phyloP scores from a whole-genome alignment of 2,888 invertebrate species.

The Ochropacha duplaris region DNA sequence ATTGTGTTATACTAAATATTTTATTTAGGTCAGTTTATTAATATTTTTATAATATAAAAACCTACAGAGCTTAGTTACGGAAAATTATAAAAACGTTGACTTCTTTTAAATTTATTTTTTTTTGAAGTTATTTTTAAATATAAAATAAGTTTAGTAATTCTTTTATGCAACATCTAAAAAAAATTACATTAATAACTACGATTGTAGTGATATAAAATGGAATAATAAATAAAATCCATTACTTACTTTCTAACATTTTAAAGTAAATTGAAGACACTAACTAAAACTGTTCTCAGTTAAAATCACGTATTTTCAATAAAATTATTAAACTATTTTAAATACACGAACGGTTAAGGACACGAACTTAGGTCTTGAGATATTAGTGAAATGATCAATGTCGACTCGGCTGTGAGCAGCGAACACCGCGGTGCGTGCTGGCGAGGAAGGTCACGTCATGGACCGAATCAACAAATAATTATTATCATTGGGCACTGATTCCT shows the following conservation, averaged over 20 bases:
- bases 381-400: constrained; percentile 22
- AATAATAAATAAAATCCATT: not conserved
- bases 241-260: constrained; percentile 18
- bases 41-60: too few relatives aligned
- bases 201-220: too few relatives aligned
- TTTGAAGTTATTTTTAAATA: too few relatives aligned
- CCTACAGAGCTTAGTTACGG: too few relatives aligned
- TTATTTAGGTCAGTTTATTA: too few relatives aligned
- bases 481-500: constrained; percentile 16
- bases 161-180: too few relatives aligned
- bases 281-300: not conserved
- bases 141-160: too few relatives aligned
- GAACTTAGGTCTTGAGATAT: constrained; percentile 27
- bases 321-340: not conserved
- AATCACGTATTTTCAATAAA: not conserved
- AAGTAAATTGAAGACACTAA: not conserved
- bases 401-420: constrained; percentile 26
- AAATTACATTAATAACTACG: too few relatives aligned
- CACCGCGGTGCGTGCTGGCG: constrained; percentile 25
- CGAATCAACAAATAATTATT: constrained; percentile 43
- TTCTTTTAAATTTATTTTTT: too few relatives aligned
- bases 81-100: too few relatives aligned
- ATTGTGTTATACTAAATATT: too few relatives aligned
- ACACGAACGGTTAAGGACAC: constrained; percentile 13
- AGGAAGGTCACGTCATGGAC: constrained; percentile 38